A percentile compares a stretch with the other conserved stretches of the same genome.
Conservation (phyloP, 1,140 invertebrate genomes). For the Caenorhabditis elegans region WBcel235 BX284605.5:10721001-10721500, state of each 20-base stretch:
- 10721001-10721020: slow-evolving; percentile 8
- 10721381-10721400: slow-evolving; percentile 24
- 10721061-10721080: not conserved
- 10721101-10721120: not conserved
- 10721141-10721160: not conserved
- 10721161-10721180: too few relatives aligned
- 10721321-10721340: not conserved
- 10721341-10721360: not conserved
- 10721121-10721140: not conserved
- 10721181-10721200: not conserved
- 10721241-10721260: not conserved
- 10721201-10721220: not conserved
- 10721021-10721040: not conserved
- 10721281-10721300: not conserved
- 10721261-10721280: too few relatives aligned
- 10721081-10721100: not conserved
- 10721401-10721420: slow-evolving; percentile 20
- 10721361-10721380: slow-evolving; percentile 30
- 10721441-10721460: slow-evolving; percentile 20
- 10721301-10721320: slow-evolving; percentile 12
- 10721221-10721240: not conserved
- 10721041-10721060: slow-evolving; percentile 7
- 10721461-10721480: slow-evolving; percentile 10
- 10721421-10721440: not conserved
- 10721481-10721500: slow-evolving; percentile 24